phyloP scores from a whole-genome alignment of 2,888 invertebrate genomes.

The Patella depressa region DNA sequence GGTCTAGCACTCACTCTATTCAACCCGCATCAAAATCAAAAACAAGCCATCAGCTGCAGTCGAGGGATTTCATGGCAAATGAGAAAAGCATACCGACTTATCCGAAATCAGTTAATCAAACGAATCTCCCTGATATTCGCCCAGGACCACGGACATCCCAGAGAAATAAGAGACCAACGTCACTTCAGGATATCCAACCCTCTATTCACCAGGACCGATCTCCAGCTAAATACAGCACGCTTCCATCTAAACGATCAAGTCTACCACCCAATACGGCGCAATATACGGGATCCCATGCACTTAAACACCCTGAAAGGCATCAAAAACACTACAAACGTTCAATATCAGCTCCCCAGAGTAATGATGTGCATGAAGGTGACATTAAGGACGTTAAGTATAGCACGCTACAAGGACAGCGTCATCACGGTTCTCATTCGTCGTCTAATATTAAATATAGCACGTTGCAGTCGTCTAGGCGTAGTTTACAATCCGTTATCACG shows the following conservation, averaged over 20 bases:
- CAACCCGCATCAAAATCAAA: neutral
- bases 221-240: neutral
- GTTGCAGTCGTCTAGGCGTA: conserved; percentile 7
- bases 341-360: neutral
- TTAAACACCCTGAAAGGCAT: neutral
- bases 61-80: conserved; percentile 4
- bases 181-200: neutral
- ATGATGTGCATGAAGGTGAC: neutral
- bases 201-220: neutral
- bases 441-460: neutral
- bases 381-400: neutral
- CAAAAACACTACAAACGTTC: conserved; percentile 5
- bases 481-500: conserved; percentile 13
- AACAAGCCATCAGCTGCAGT: neutral
- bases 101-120: neutral
- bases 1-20: neutral
- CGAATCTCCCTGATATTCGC: neutral
- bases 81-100: conserved; percentile 7
- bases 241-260: conserved; percentile 7
- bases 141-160: neutral
- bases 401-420: neutral
- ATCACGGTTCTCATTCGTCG: neutral
- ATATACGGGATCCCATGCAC: neutral
- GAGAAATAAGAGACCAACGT: neutral
- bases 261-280: neutral